Evolutionary conservation across 2,888 invertebrate species (phyloP), one percentile per base, ranked within the genome.

Genomic region (Gymnocheta viridis): DNA sequence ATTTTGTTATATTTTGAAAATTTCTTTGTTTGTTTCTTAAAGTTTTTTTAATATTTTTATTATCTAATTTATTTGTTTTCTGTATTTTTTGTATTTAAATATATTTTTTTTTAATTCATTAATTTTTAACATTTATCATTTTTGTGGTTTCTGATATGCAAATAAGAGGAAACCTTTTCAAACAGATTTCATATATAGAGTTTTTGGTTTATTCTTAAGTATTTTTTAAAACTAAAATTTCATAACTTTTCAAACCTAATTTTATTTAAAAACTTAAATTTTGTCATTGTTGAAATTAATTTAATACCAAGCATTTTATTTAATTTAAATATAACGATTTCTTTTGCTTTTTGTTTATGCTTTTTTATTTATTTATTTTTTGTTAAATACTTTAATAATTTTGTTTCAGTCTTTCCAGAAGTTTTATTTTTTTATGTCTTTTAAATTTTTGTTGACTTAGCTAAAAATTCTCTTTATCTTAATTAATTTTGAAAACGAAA

Each of bases 361-460:
- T n/a, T n/a, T n/a, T n/a, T n/a, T n/a, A 85, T 67, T 85, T 29
- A 67, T 74, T 64, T 60, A 44, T 74, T 32, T 79, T 47, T 84
- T 47, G 85, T 73, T 80, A 66, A 84, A 88, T 88, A 86, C 86
- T 89, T 88, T 88, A 87, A 88, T 87, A 88, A 89, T 88, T 89
- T 87, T 86, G 85, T 87, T 87, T 88, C 85, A 87, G 86, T 87
- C 87, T 87, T 87, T 82, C 85, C 85, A 84, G 77, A 85, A 84
- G 76, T 70, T 81, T 81, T 82, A 24, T 72, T 80, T 82, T 49
- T 66, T 70, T 64, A 24, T 77, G 44, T 72, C 27, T 66, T 38
- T 54, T 54, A 9, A 62, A 44, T 41, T 79, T 54, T 79, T 60
- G 41, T 47, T 72, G 38, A 41, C 67, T 69, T 74, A 44, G 67